These are phyloP conservation scores for Carassius carassius DNA, from an alignment of 2,113 vertebrate genomes.

Conservation along the genomic window DNA sequence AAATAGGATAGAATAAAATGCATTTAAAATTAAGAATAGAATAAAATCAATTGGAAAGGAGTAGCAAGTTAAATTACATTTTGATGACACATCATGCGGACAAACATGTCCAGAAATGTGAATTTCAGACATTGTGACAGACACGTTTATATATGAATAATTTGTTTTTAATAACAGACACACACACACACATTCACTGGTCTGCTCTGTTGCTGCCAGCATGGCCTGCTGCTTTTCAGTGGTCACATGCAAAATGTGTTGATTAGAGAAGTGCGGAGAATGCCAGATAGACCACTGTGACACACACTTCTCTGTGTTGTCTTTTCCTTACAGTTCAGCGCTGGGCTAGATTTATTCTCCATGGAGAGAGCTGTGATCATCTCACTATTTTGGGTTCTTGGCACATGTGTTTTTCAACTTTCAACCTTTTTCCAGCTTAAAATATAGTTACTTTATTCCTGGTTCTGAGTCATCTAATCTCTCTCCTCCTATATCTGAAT, in stretches of 20 bases:
- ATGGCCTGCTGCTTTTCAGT: constrained; percentile 45
- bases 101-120: background rate
- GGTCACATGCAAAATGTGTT: constrained; percentile 48
- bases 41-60: background rate
- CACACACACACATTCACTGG: constrained; percentile 41
- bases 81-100: background rate
- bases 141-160: background rate
- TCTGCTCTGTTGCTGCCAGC: constrained; percentile 35
- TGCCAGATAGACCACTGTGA: constrained; percentile 41
- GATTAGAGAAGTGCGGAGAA: constrained; percentile 39
- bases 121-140: background rate
- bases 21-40: background rate
- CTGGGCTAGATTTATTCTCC: constrained; percentile 2
- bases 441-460: constrained; percentile 4
- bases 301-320: constrained; percentile 6
- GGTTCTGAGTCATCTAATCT: constrained; percentile 15
- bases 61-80: background rate
- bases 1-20: background rate
- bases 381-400: background rate
- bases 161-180: background rate
- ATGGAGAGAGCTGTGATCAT: constrained; percentile 22
- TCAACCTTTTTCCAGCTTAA: background rate
- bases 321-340: background rate
- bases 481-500: constrained; percentile 32
- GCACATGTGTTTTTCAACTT: background rate